Percentiles rank a stretch among this genome's conserved stretches.
Conservation (phyloP, 1,140 invertebrate species). For the Calosoma granatense region DNA sequence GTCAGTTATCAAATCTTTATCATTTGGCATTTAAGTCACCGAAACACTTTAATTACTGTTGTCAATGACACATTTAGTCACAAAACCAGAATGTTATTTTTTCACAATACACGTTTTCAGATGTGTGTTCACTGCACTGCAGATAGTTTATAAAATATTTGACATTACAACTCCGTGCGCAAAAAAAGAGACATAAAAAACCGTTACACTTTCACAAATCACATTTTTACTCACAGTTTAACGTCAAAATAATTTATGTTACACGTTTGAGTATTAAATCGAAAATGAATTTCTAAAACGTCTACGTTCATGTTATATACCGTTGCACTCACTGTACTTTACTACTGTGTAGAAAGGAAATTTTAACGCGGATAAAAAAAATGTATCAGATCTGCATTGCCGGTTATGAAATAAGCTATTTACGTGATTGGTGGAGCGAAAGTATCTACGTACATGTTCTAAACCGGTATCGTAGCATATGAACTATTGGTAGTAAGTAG, state of each 20-base stretch:
- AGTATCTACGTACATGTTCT: too few relatives aligned
- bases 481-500: too few relatives aligned
- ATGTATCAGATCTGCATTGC: neutral
- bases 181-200: too few relatives aligned
- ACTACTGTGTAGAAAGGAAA: neutral
- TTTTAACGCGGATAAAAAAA: neutral
- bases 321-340: neutral
- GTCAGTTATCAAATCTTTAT: neutral
- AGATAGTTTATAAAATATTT: neutral
- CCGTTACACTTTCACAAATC: slow-evolving; percentile 4
- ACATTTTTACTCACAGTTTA: neutral
- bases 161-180: neutral
- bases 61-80: neutral
- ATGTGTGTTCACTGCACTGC: neutral
- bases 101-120: too few relatives aligned
- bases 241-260: neutral
- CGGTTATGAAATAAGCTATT: neutral
- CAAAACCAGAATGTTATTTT: neutral
- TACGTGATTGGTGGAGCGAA: neutral
- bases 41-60: too few relatives aligned
- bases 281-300: slow-evolving; percentile 4
- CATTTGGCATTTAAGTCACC: neutral
- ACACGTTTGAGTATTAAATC: neutral
- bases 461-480: too few relatives aligned
- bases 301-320: neutral